A percentile compares a stretch with the other conserved stretches of the same genome.
Evolutionary conservation across 2,797 vertebrate genomes (phyloP).

Genomic region (Hafferia zeledoni): DNA sequence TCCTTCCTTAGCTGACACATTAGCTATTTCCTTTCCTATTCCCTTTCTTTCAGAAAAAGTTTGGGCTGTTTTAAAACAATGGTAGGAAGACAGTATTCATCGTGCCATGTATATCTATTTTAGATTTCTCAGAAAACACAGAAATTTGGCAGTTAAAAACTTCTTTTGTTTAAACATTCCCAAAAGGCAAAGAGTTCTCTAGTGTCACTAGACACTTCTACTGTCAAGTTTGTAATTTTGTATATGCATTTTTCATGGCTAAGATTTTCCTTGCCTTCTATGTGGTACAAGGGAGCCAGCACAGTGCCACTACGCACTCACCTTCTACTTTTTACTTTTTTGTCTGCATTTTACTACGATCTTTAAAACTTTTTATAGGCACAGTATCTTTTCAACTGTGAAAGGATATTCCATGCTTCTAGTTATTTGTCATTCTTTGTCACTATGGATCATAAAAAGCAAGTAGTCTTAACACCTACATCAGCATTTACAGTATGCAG

Average conservation of each 20-base stretch:
- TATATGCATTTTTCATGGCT: not conserved
- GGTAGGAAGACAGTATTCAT: not conserved
- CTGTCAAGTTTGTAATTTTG: not conserved
- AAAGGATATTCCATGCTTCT: not conserved
- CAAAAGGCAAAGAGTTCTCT: not conserved
- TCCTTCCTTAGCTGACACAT: not conserved
- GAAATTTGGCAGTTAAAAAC: not conserved
- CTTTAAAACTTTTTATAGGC: not conserved
- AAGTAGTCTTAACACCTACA: not conserved
- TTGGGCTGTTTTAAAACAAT: not conserved
- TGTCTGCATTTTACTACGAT: not conserved
- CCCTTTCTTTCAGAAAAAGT: conserved; percentile 11
- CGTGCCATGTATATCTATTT: not conserved
- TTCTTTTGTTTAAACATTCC: not conserved
- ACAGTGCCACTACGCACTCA: not conserved
- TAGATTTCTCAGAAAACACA: conserved; percentile 3
- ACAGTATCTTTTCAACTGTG: not conserved
- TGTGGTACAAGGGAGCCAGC: not conserved
- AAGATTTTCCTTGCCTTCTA: not conserved
- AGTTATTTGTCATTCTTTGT: not conserved
- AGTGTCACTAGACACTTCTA: not conserved
- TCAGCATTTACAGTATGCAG: not conserved
- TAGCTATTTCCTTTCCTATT: conserved; percentile 6
- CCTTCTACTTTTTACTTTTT: not conserved
- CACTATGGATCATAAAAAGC: not conserved